Evolutionary conservation across 2,888 invertebrate genomes (phyloP).

Genomic region (Coenonympha glycerion): DNA sequence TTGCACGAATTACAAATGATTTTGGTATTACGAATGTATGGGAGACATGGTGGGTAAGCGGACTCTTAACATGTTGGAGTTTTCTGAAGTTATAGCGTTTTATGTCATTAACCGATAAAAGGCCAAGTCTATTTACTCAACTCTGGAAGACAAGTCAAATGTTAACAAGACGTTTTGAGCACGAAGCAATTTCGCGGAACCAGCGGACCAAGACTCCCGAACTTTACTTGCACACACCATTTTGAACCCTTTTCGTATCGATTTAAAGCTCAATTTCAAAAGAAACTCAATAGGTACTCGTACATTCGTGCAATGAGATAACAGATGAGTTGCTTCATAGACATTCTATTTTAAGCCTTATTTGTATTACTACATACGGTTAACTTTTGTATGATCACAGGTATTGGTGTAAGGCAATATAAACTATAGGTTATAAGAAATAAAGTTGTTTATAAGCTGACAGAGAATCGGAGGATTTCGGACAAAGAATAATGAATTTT

Average conservation of each 20-base stretch:
- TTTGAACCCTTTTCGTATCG: background rate
- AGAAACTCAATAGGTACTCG: background rate
- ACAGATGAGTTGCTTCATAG: background rate
- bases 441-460: background rate
- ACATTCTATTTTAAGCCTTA: background rate
- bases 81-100: too few species aligned
- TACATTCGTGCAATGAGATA: background rate
- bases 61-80: too few species aligned
- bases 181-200: conserved; percentile 13
- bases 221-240: background rate
- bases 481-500: too few species aligned
- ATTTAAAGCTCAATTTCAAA: background rate
- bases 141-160: conserved; percentile 17
- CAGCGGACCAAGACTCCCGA: conserved; percentile 10
- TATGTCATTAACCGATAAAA: conserved; percentile 6
- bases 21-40: too few species aligned
- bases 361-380: background rate
- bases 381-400: background rate
- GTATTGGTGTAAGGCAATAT: background rate
- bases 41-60: too few species aligned
- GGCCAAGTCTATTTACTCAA: conserved; percentile 5
- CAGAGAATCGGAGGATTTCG: too few species aligned
- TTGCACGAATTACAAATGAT: too few species aligned
- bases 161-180: conserved; percentile 19
- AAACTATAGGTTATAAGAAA: background rate